Evolutionary conservation across 2,113 vertebrate genomes (phyloP).

Genomic region (Physeter macrocephalus): DNA sequence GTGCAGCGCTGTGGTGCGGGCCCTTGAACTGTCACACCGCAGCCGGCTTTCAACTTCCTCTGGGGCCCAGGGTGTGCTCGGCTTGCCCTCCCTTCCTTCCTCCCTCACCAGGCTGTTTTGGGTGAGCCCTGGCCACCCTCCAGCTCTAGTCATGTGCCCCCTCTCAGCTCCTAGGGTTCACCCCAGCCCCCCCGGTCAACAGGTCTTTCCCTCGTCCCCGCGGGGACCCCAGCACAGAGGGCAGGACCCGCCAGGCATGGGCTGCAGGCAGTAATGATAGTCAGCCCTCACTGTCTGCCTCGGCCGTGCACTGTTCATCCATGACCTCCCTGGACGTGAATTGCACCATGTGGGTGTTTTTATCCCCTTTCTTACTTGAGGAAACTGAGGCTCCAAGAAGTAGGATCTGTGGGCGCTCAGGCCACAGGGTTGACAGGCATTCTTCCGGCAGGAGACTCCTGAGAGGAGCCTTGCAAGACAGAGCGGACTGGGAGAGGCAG

Average conservation of each 20-base stretch:
- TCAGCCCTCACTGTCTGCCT: neutral
- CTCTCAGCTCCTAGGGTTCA: neutral
- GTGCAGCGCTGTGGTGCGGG: neutral
- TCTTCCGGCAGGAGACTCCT: neutral
- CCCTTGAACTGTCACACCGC: neutral
- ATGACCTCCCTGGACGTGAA: neutral
- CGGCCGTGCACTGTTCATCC: neutral
- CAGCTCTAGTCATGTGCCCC: neutral
- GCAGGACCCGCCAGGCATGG: neutral
- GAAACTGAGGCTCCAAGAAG: neutral
- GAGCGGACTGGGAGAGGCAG: neutral
- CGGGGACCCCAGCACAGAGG: too few relatives aligned
- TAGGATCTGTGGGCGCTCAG: too few relatives aligned
- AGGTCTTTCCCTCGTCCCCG: neutral
- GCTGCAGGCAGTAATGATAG: too few relatives aligned
- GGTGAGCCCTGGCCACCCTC: neutral
- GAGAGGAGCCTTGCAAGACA: neutral
- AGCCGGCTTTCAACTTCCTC: constrained; percentile 42
- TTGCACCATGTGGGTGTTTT: neutral
- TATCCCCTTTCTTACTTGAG: neutral
- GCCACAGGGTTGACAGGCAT: too few relatives aligned
- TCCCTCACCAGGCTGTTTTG: neutral
- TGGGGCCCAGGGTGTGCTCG: neutral
- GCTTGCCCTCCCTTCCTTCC: constrained; percentile 18
- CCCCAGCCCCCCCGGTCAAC: neutral